Evolutionary conservation across 2,113 vertebrate genomes (phyloP).

Genomic region (Trichomycterus rosablanca): DNA sequence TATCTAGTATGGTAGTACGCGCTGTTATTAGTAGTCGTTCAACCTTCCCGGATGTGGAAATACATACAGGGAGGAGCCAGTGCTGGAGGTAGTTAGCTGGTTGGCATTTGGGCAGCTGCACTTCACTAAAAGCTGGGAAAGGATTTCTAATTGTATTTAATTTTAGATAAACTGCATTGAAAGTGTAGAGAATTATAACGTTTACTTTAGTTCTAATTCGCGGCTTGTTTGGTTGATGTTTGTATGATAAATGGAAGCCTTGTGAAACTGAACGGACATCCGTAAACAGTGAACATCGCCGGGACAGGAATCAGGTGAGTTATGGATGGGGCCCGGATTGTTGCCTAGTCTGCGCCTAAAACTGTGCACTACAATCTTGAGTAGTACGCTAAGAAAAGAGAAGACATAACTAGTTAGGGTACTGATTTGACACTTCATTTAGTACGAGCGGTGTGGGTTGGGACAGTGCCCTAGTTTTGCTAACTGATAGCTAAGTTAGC

Average conservation of each 20-base stretch:
- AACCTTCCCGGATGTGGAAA: constrained; percentile 45
- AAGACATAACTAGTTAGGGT: too few species aligned
- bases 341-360: background rate
- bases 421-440: too few species aligned
- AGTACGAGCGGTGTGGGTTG: too few species aligned
- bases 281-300: constrained; percentile 42
- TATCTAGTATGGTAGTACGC: background rate
- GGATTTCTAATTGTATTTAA: background rate
- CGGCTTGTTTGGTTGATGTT: background rate
- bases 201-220: background rate
- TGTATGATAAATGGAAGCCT: background rate
- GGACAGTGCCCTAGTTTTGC: constrained; percentile 28
- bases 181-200: background rate
- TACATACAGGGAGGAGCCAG: constrained; percentile 41
- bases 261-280: background rate
- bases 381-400: too few species aligned
- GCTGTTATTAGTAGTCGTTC: background rate
- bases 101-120: constrained; percentile 45
- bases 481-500: background rate
- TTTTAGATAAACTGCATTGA: background rate
- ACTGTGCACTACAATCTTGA: too few species aligned
- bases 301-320: constrained; percentile 65
- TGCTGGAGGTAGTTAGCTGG: constrained; percentile 32
- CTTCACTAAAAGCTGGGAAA: constrained; percentile 21
- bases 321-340: constrained; percentile 43